Conservation (phyloP, 1,140 invertebrate species). For the Drosophila setifemur region DNA sequence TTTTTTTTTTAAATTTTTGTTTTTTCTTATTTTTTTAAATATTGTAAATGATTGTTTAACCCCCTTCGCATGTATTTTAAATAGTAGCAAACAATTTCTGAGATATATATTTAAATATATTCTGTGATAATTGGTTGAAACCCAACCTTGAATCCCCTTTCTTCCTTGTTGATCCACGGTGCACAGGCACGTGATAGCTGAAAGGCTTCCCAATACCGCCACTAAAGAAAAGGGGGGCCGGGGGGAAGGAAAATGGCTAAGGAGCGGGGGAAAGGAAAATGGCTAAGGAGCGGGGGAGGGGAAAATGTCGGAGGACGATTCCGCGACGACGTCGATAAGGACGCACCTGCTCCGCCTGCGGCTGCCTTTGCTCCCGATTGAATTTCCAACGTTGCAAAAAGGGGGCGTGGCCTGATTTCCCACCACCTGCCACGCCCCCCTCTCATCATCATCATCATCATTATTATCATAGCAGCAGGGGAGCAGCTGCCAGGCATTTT, state of each 20-base stretch:
- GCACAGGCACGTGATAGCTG: constrained; percentile 30
- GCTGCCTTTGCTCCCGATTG: constrained; percentile 59
- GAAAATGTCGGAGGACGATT: not conserved
- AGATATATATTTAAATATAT: too few relatives aligned
- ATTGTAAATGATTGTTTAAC: too few relatives aligned
- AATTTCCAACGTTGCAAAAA: constrained; percentile 37
- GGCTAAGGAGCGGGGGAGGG: not conserved
- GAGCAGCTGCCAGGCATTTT: constrained; percentile 60
- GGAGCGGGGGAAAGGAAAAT: not conserved
- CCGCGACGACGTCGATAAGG: constrained; percentile 33
- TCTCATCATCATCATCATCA: not conserved
- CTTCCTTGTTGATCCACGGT: constrained; percentile 20
- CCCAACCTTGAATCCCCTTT: too few relatives aligned
- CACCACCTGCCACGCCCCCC: not conserved
- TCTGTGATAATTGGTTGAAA: too few relatives aligned
- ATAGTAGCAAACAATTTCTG: too few relatives aligned
- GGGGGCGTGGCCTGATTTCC: too few relatives aligned
- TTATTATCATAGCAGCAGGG: constrained; percentile 30
- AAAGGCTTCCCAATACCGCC: too few relatives aligned
- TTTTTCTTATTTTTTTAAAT: too few relatives aligned
- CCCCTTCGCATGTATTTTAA: too few relatives aligned
- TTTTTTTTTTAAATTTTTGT: too few relatives aligned
- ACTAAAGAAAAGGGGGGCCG: not conserved
- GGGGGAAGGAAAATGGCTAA: not conserved
- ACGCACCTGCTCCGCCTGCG: constrained; percentile 61